phyloP scores from a whole-genome alignment of 2,113 vertebrate genomes.

The Platycercus adscitus region DNA sequence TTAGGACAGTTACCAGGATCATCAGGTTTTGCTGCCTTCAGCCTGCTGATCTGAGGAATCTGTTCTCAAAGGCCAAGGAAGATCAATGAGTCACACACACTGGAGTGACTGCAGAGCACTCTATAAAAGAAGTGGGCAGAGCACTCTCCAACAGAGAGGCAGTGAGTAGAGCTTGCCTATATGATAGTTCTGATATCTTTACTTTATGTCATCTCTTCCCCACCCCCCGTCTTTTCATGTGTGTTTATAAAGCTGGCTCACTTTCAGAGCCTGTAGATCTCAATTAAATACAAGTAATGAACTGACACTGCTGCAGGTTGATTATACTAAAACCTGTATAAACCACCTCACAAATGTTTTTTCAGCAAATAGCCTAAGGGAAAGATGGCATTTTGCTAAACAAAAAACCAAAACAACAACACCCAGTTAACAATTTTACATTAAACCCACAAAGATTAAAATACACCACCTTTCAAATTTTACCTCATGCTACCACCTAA shows the following conservation, averaged over 20 bases:
- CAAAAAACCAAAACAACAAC: neutral
- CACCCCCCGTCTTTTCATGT: neutral
- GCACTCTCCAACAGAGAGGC: neutral
- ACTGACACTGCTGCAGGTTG: neutral
- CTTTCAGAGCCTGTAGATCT: neutral
- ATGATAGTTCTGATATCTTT: neutral
- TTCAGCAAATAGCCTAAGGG: neutral
- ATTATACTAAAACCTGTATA: neutral
- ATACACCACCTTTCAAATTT: neutral
- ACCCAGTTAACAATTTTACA: neutral
- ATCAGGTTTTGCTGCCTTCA: neutral
- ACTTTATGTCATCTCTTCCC: neutral
- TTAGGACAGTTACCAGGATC: neutral
- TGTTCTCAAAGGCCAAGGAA: neutral
- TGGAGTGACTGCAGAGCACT: neutral
- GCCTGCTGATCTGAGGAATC: neutral
- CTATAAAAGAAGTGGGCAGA: neutral
- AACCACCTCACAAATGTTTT: neutral
- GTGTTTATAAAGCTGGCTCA: neutral
- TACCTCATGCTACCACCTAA: neutral
- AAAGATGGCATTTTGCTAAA: neutral
- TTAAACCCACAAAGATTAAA: neutral
- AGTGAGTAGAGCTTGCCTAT: neutral
- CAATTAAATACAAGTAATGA: neutral
- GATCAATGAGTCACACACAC: rapidly evolving